Evolutionary conservation across 1,140 invertebrate species (phyloP), one percentile per base, ranked within the genome.

Genomic region (Caenorhabditis brenneri): DNA sequence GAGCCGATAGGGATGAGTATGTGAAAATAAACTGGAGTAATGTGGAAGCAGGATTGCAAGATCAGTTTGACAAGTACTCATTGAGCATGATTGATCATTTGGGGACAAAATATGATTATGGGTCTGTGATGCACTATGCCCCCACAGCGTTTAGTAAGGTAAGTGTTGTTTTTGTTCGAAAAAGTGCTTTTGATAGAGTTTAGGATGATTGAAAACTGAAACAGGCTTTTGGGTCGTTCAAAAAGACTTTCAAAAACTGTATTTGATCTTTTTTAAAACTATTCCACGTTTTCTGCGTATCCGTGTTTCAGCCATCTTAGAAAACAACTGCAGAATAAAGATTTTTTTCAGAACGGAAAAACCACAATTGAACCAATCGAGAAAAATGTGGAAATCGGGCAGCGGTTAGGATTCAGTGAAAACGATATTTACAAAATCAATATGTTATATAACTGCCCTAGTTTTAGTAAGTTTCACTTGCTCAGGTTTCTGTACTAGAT

Each of bases 1-100:
- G 93, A 19, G 90, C 92, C 0, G 93, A 94, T 89, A 90, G 94
- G 42, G 94, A 94, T 86, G 90, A 93, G 0, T 94, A 92, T 87
- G 92, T 94, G 9, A 91, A 87, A 2, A 93, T 95, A 33, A 91
- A 93, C 69, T 93, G 92, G 91, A 89, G 93, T 2, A 94, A 94
- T 86, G 94, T 95, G 12, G 89, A 92, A 36, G 22, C 49, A 0
- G 87, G 85, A 31, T 29, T 88, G 49, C 84, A 89, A 55, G 87
- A 88, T 83, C 87, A 88, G 49, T 88, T 88, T 53, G 87, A 88
- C 36, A 88, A 88, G 49, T 88, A 88, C 46, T 82, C 83, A 5
- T 36, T 88, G 39, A 87, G 79, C 27, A 87, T 88, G 86, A 88
- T 88, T 60, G 86, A 87, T 80, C 87, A 88, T 79, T 69, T 86